These are phyloP conservation scores for Nomada fucata DNA, from an alignment of 2,888 invertebrate species.

Conservation along the genomic window DNA sequence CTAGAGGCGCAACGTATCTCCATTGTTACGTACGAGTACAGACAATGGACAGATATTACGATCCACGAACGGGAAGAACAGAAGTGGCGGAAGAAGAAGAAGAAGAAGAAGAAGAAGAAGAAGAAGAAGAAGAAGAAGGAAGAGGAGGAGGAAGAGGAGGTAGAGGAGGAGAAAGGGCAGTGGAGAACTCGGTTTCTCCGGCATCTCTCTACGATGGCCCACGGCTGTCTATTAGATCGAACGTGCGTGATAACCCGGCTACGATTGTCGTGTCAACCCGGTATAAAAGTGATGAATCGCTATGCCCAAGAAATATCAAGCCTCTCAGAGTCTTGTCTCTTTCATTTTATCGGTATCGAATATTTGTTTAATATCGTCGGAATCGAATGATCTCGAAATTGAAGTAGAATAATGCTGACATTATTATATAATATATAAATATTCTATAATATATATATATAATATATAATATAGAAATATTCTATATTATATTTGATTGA, in stretches of 20 bases:
- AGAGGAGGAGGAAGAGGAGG: too few species aligned
- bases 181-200: conserved; percentile 26
- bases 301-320: not conserved
- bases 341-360: too few species aligned
- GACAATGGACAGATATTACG: conserved; percentile 61
- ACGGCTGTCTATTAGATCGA: conserved; percentile 66
- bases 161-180: not conserved
- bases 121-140: conserved; percentile 29
- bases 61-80: conserved; percentile 32
- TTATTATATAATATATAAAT: too few species aligned
- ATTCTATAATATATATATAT: too few species aligned
- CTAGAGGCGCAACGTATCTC: conserved; percentile 42
- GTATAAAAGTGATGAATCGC: conserved; percentile 35
- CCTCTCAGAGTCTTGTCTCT: not conserved
- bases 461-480: too few species aligned
- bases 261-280: conserved; percentile 53
- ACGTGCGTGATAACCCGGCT: conserved; percentile 53
- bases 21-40: conserved; percentile 58
- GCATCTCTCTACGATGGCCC: conserved; percentile 36
- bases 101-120: not conserved
- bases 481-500: too few species aligned
- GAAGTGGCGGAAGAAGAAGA: conserved; percentile 42
- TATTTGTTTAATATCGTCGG: too few species aligned
- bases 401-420: too few species aligned
- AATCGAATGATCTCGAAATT: too few species aligned